These are phyloP conservation scores for Gallirallus australis DNA, from an alignment of 2,797 vertebrate genomes.

Conservation along the genomic window DNA sequence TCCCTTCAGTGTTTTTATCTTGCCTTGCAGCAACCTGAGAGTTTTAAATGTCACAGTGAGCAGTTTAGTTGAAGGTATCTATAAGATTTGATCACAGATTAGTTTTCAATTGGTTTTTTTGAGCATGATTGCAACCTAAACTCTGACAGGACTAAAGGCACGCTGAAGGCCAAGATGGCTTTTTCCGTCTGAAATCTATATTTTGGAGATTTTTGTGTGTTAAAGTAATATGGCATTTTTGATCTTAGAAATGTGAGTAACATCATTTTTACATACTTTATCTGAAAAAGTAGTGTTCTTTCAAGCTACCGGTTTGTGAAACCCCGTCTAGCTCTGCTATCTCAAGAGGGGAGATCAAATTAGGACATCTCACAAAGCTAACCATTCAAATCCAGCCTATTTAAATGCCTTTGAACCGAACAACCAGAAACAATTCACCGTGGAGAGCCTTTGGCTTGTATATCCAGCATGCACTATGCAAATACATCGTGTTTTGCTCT, in stretches of 20 bases:
- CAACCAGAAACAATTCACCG: not conserved
- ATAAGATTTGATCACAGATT: not conserved
- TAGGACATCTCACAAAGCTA: not conserved
- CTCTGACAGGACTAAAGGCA: not conserved
- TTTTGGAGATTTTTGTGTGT: not conserved
- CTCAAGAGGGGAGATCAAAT: not conserved
- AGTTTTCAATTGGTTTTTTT: not conserved
- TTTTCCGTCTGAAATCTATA: not conserved
- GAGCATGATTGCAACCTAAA: not conserved
- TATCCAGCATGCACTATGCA: not conserved
- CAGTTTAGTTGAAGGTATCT: not conserved
- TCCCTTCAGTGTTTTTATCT: not conserved
- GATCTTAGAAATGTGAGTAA: not conserved
- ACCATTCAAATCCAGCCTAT: not conserved
- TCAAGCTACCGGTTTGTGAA: not conserved
- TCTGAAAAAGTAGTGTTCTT: not conserved
- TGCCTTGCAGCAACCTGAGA: not conserved
- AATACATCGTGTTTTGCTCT: not conserved
- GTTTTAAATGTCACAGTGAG: conserved; percentile 2
- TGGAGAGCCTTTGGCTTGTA: not conserved
- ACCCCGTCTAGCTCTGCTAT: not conserved
- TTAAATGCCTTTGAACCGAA: not conserved
- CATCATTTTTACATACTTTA: not conserved
- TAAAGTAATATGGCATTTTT: not conserved
- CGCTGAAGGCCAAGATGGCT: fast-evolving